These are phyloP conservation scores for Sceloporus undulatus DNA, from an alignment of 2,113 vertebrate genomes.

Conservation along the genomic window DNA sequence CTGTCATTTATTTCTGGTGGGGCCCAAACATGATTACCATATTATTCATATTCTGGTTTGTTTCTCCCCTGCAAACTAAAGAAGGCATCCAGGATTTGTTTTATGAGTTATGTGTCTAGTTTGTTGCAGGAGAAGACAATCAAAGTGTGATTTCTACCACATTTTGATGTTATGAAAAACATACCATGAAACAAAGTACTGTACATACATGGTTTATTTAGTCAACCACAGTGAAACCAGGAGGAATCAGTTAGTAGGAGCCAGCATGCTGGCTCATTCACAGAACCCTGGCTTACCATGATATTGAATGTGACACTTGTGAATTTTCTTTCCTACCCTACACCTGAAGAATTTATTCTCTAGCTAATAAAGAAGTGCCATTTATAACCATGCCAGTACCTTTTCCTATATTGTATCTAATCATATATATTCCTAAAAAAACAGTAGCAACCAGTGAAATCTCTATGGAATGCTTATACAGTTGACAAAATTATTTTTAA, in stretches of 20 bases:
- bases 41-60: too few relatives aligned
- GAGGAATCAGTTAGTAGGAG: neutral
- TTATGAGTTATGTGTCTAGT: too few relatives aligned
- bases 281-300: neutral
- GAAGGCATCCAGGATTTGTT: too few relatives aligned
- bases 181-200: neutral
- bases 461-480: neutral
- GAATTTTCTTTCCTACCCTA: neutral
- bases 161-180: neutral
- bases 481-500: conserved; percentile 12
- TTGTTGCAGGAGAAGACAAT: neutral
- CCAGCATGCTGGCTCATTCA: neutral
- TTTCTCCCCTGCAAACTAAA: too few relatives aligned
- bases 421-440: conserved; percentile 18
- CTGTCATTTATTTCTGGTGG: too few relatives aligned
- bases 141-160: neutral
- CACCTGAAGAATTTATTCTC: neutral
- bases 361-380: conserved; percentile 3
- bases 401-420: conserved; percentile 24
- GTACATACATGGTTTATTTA: neutral
- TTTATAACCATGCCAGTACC: conserved; percentile 11
- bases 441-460: neutral
- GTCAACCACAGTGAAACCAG: too few relatives aligned
- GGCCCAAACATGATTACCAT: too few relatives aligned
- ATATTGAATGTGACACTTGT: neutral